Conservation (phyloP, 2,797 vertebrate species). For the Malacoctenus gilli region DNA sequence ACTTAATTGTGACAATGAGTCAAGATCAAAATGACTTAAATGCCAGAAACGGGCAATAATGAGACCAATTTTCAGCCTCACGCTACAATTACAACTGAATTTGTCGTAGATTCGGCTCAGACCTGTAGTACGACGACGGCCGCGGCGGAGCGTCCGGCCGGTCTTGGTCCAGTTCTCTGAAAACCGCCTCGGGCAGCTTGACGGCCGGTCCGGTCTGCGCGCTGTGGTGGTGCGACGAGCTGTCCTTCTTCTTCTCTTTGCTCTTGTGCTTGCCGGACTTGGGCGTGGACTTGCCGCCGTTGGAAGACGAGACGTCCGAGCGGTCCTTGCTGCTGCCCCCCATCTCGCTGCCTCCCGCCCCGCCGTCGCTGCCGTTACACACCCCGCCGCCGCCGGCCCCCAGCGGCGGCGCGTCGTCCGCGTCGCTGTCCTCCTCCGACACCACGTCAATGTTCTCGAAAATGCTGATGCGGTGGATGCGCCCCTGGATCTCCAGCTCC, state of each 20-base stretch:
- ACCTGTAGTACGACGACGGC: constrained; percentile 97
- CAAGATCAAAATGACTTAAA: too few relatives aligned
- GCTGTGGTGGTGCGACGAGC: constrained; percentile 91
- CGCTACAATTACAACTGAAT: too few relatives aligned
- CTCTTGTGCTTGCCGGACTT: constrained; percentile 97
- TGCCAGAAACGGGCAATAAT: too few relatives aligned
- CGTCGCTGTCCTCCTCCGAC: constrained; percentile 91
- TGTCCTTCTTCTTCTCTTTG: constrained; percentile 98
- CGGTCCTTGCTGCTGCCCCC: constrained; percentile 87
- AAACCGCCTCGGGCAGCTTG: constrained; percentile 96
- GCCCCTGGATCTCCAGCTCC: constrained; percentile 95
- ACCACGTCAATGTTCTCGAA: constrained; percentile 97
- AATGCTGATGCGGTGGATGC: constrained; percentile 96
- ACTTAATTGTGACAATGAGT: too few relatives aligned
- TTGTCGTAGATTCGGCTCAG: too few relatives aligned
- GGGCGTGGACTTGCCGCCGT: constrained; percentile 86
- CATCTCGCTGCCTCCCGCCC: constrained; percentile 70
- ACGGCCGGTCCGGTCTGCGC: constrained; percentile 88
- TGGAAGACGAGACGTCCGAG: constrained; percentile 84
- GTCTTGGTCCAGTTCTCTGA: constrained; percentile 95
- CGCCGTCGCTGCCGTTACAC: constrained; percentile 80
- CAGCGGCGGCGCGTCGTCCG: constrained; percentile 69
- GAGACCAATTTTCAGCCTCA: too few relatives aligned
- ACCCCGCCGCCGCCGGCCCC: constrained; percentile 65
- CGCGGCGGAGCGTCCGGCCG: constrained; percentile 91